A percentile compares a stretch with the other conserved stretches of the same genome.
Conservation (phyloP, 2,888 invertebrate genomes). For the Agrypnus murinus region DNA sequence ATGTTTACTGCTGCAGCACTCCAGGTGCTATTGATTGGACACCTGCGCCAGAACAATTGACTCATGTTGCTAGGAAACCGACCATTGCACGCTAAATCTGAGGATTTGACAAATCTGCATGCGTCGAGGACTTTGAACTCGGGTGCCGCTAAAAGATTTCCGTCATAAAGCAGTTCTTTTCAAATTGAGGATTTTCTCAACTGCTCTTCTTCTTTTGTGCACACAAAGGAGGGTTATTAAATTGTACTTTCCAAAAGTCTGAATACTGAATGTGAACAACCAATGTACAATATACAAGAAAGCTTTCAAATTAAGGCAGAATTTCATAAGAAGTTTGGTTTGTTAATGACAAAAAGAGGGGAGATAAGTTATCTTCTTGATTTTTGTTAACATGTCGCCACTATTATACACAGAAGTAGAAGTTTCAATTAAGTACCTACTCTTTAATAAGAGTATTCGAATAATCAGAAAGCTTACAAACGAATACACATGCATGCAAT, state of each 20-base stretch:
- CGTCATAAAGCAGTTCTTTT: conserved; percentile 51
- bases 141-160: conserved; percentile 50
- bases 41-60: conserved; percentile 71
- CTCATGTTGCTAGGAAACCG: conserved; percentile 69
- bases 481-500: too few species aligned
- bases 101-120: conserved; percentile 70
- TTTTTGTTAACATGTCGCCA: too few species aligned
- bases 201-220: conserved; percentile 48
- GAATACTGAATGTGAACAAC: conserved; percentile 39
- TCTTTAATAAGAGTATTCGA: too few species aligned
- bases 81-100: conserved; percentile 69
- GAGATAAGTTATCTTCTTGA: too few species aligned
- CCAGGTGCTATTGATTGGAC: conserved; percentile 72
- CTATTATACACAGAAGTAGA: too few species aligned
- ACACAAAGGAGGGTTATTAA: conserved; percentile 51
- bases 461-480: too few species aligned
- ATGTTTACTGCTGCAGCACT: conserved; percentile 60
- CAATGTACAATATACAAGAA: conserved; percentile 25
- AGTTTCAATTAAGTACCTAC: too few species aligned
- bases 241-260: conserved; percentile 48
- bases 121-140: conserved; percentile 63
- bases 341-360: background rate
- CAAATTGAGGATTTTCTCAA: conserved; percentile 49
- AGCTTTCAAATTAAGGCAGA: conserved; percentile 42
- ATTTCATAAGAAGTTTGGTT: conserved; percentile 24